Base-by-base conservation (phyloP, 2,888 invertebrate species). In the Actias luna region DNA sequence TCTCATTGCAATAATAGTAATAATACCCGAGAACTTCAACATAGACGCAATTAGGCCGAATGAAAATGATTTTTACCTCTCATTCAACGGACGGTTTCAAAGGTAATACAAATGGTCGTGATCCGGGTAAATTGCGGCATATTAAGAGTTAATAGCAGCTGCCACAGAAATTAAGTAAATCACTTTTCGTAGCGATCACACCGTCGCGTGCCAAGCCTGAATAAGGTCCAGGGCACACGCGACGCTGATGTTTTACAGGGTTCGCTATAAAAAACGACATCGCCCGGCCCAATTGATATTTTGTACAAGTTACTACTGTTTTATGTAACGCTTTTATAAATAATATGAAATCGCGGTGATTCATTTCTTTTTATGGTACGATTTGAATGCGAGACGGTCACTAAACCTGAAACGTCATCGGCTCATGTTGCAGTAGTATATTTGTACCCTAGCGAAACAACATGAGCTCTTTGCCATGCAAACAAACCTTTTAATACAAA, bases 211-310 rank as follows among this genome's bases (percentile, higher is more conserved):
- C 74, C 75, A 73, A 68, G 59, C 71, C 63, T 77, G 81, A 86
- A 90, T 92, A 91, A 92, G 86, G 82, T 83, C 61, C 63, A 59
- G 67, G 66, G 65, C 82, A 85, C 92, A 92, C 92, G 92, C 92
- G 75, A 91, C 70, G 73, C 72, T 77, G 77, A 83, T 89, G 91
- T 89, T 89, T 85, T 88, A 89, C 89, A 88, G 82, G 75, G 82
- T 77, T 79, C 72, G 69, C 80, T 84, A 85, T 87, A 90, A 90
- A 89, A 89, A 90, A 85, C 84, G 83, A 85, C 83, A 82, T 73
- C 70, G 71, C 68, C 74, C 77, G 74, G 76, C 84, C 83, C 89
- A 89, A 92, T 92, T 91, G 92, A 92, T 92, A 91, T 89, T 90
- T 88, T 82, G 84, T 83, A 78, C 79, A 74, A 75, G 72, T 76